Conservation (phyloP, 2,888 invertebrate genomes). For the Megaustenia siamemsis region DNA sequence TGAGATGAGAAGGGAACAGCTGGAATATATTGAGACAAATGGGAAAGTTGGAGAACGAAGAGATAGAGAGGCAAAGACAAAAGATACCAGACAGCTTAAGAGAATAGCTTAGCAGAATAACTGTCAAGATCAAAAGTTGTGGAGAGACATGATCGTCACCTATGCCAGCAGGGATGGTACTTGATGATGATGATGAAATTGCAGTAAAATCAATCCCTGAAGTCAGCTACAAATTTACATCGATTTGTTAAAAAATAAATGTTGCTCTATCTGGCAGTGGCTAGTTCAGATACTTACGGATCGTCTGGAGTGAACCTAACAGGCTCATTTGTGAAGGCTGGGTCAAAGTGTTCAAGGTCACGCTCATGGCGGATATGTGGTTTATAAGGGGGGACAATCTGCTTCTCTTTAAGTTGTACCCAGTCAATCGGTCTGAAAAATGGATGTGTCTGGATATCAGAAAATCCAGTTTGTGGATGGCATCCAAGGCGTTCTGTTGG, state of each 20-base stretch:
- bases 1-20: too few relatives aligned
- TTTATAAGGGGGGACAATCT: slow-evolving; percentile 98
- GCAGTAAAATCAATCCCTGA: too few relatives aligned
- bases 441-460: slow-evolving; percentile 95
- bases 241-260: background rate
- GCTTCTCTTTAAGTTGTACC: slow-evolving; percentile 98
- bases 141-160: too few relatives aligned
- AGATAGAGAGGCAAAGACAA: too few relatives aligned
- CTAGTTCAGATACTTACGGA: slow-evolving; percentile 84
- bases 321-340: slow-evolving; percentile 98
- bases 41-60: too few relatives aligned
- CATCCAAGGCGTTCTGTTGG: slow-evolving; percentile 97
- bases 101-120: too few relatives aligned
- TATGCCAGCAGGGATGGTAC: too few relatives aligned
- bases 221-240: too few relatives aligned
- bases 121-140: too few relatives aligned
- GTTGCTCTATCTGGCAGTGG: background rate
- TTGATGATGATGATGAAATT: too few relatives aligned
- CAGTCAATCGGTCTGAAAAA: slow-evolving; percentile 99
- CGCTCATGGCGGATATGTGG: slow-evolving; percentile 96
- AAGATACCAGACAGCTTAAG: too few relatives aligned
- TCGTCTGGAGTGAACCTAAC: slow-evolving; percentile 98
- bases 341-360: slow-evolving; percentile 99
- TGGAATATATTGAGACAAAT: too few relatives aligned
- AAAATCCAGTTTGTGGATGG: slow-evolving; percentile 91